Base-by-base conservation (phyloP, 1,140 invertebrate genomes). In the Akabosia matsudoensis region DNA sequence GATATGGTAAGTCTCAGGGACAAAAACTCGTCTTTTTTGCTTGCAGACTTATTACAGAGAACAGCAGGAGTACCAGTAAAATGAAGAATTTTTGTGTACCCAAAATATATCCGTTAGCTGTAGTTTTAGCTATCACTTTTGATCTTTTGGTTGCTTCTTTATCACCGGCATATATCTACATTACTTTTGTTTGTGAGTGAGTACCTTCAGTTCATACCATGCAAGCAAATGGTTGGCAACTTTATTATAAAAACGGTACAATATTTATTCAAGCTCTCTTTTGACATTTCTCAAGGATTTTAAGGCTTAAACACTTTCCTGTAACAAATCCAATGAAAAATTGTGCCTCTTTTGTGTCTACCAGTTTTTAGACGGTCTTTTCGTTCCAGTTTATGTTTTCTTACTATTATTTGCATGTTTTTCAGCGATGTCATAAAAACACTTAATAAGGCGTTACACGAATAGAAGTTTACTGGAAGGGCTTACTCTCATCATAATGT, bases 221-320 rank as follows among this genome's bases (percentile, higher is more conserved):
- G n/a, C n/a, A n/a, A n/a, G n/a, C n/a, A n/a, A 45, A 45, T 10
- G 37, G 37, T 10, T 45, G 37, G 37, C 37, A 45, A 10, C 18
- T 45, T 45, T 45, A 45, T 45, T 7, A 18, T 45, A 45, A 45
- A 45, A 45, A 45, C n/a, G 37, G 18, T 45, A 45, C 24, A 56
- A 24, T 4, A 56, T 16, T 10, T 10, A 24, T 24, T 16, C n/a
- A 56, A 10, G 54, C 54, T 56, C 10, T 24, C 10, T 13, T 18
- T 45, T 56, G 54, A 56, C 54, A 56, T 56, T 56, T 56, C 22
- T 56, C 54, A 56, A 56, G 54, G 54, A 56, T 56, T 56, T 56
- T 56, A n/a, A 22, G 54, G 54, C 54, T 56, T 56, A 56, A 10
- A 56, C 54, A 56, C 54, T 16, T 56, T 56, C 24, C 54, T 56